These are phyloP conservation scores for Amphilophus citrinellus DNA, from an alignment of 2,113 vertebrate genomes.

Conservation along the genomic window DNA sequence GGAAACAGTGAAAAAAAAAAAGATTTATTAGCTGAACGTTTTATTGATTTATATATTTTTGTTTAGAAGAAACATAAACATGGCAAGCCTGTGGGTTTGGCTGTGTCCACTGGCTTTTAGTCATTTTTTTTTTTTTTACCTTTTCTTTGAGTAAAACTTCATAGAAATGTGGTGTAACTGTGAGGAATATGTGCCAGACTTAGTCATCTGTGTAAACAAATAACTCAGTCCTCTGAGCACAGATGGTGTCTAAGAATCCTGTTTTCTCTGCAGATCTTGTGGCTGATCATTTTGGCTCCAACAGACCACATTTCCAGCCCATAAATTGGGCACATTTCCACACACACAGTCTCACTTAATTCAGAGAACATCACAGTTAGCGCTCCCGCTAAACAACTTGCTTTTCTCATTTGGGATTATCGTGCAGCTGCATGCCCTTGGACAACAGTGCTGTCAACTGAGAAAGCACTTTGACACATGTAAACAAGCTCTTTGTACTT, in stretches of 20 bases:
- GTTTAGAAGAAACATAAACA: background rate
- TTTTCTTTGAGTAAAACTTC: background rate
- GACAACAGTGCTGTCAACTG: slow-evolving; percentile 18
- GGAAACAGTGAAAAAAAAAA: background rate
- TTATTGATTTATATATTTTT: background rate
- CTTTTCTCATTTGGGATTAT: slow-evolving; percentile 25
- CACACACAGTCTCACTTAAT: slow-evolving; percentile 13
- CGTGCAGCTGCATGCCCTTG: slow-evolving; percentile 6
- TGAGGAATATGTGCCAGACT: background rate
- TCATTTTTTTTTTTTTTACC: background rate
- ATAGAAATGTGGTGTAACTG: background rate
- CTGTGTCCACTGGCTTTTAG: background rate
- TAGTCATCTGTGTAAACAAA: slow-evolving; percentile 7
- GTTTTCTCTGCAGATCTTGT: slow-evolving; percentile 38
- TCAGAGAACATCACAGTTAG: slow-evolving; percentile 26
- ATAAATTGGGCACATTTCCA: slow-evolving; percentile 21
- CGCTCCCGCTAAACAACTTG: slow-evolving; percentile 10
- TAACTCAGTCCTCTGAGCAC: slow-evolving; percentile 9
- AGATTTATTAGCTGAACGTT: background rate
- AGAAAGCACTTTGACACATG: slow-evolving; percentile 45
- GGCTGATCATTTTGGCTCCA: slow-evolving; percentile 26
- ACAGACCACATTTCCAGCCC: background rate
- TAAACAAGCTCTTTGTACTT: slow-evolving; percentile 34
- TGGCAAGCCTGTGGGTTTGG: background rate
- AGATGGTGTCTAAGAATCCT: slow-evolving; percentile 3